Percentiles rank a stretch among this genome's conserved stretches.
These are phyloP conservation scores for Latrodectus geometricus DNA, from an alignment of 1,140 invertebrate species.

Conservation along the genomic window DNA sequence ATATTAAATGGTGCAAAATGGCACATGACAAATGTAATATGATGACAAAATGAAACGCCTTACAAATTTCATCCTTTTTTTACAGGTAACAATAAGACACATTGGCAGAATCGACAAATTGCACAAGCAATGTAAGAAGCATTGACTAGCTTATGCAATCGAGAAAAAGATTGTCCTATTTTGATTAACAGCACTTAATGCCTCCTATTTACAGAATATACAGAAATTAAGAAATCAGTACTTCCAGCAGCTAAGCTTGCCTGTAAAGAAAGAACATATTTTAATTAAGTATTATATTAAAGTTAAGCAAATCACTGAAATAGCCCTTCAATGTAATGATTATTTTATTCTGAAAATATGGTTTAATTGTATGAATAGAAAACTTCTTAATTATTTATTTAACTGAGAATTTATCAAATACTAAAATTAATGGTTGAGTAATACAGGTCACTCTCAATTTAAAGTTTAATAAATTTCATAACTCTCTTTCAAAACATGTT, in stretches of 20 bases:
- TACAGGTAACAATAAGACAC: constrained; percentile 33
- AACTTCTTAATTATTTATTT: too few species aligned
- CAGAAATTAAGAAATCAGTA: constrained; percentile 81
- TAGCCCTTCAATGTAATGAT: too few species aligned
- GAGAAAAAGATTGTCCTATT: constrained; percentile 22
- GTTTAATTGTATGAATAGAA: too few species aligned
- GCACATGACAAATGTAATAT: constrained; percentile 21
- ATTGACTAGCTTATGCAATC: constrained; percentile 18
- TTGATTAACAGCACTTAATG: constrained; percentile 22
- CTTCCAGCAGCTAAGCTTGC: constrained; percentile 79
- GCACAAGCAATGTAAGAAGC: constrained; percentile 3
- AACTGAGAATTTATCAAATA: too few species aligned
- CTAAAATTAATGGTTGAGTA: too few species aligned
- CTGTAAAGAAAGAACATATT: constrained; percentile 63
- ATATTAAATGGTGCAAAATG: constrained; percentile 35
- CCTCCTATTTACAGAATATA: constrained; percentile 72
- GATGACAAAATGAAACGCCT: constrained; percentile 21
- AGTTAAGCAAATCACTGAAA: too few species aligned
- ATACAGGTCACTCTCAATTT: too few species aligned
- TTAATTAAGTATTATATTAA: too few species aligned
- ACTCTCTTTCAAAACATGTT: too few species aligned
- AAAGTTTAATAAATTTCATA: too few species aligned
- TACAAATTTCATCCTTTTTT: constrained; percentile 11
- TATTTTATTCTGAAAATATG: too few species aligned
- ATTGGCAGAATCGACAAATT: constrained; percentile 20